phyloP scores from a whole-genome alignment of 1,140 invertebrate species.

The Cylas formicarius region DNA sequence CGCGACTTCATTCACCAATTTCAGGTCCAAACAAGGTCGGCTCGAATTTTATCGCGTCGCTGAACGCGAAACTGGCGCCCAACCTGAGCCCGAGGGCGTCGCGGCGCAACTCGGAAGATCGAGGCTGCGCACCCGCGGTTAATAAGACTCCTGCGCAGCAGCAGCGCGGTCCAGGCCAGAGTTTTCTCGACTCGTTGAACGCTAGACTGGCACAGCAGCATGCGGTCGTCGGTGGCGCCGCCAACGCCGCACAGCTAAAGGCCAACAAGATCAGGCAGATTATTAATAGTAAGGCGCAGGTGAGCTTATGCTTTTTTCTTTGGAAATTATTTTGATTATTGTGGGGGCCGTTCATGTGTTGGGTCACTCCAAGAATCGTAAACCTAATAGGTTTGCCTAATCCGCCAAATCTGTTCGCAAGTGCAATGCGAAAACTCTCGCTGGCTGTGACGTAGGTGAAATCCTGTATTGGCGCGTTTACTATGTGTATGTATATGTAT shows the following conservation, averaged over 20 bases:
- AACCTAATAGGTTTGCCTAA: too few relatives aligned
- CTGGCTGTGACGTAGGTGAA: too few relatives aligned
- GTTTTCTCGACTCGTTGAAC: slow-evolving; percentile 68
- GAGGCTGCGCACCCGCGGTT: slow-evolving; percentile 37
- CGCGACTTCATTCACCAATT: slow-evolving; percentile 4
- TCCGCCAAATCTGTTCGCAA: too few relatives aligned
- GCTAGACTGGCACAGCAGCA: slow-evolving; percentile 62
- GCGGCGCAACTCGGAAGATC: slow-evolving; percentile 39
- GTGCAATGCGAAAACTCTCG: too few relatives aligned
- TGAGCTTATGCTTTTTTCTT: slow-evolving; percentile 32
- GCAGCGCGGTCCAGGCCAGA: slow-evolving; percentile 43
- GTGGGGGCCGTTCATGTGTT: too few relatives aligned
- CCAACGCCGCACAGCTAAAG: slow-evolving; percentile 38
- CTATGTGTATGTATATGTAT: too few relatives aligned
- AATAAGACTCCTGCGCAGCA: slow-evolving; percentile 32
- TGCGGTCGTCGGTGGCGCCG: slow-evolving; percentile 42
- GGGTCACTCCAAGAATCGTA: too few relatives aligned
- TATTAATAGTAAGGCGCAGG: slow-evolving; percentile 60
- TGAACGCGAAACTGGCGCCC: slow-evolving; percentile 63
- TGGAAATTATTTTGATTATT: too few relatives aligned
- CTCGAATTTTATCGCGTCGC: slow-evolving; percentile 60
- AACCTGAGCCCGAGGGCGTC: slow-evolving; percentile 49
- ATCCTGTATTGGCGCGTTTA: too few relatives aligned
- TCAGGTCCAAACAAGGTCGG: slow-evolving; percentile 47
- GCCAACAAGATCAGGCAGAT: slow-evolving; percentile 50